These are phyloP conservation scores for Rhagoletis pomonella DNA, from an alignment of 1,140 invertebrate genomes.

Conservation along the genomic window DNA sequence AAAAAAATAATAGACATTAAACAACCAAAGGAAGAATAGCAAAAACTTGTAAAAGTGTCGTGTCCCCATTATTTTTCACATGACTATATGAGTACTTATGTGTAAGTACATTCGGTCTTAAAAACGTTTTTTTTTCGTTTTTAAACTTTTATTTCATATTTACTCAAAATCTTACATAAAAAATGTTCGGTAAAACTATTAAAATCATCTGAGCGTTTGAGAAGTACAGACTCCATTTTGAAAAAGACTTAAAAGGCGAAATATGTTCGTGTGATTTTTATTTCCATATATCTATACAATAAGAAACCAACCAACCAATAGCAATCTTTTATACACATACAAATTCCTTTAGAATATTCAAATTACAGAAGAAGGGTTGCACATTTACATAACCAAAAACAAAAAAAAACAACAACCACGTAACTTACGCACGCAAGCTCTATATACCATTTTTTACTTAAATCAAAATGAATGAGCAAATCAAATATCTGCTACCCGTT, in stretches of 20 bases:
- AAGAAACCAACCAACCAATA: conserved; percentile 19
- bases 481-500: background rate
- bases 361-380: conserved; percentile 42
- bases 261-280: background rate
- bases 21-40: too few species aligned
- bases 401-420: background rate
- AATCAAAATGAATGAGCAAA: background rate
- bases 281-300: background rate
- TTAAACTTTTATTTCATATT: too few species aligned
- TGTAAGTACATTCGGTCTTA: too few species aligned
- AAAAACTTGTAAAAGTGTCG: too few species aligned
- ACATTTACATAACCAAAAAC: conserved; percentile 45
- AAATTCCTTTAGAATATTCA: background rate
- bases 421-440: background rate
- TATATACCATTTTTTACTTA: background rate
- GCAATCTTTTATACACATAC: background rate
- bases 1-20: too few species aligned
- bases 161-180: too few species aligned
- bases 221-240: conserved; percentile 22
- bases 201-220: too few species aligned
- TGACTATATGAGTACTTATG: too few species aligned
- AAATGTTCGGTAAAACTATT: too few species aligned
- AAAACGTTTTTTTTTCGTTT: too few species aligned
- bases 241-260: background rate
- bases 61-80: too few species aligned